A percentile compares a stretch with the other conserved stretches of the same genome.
These are phyloP conservation scores for Sphyrna mokarran DNA, from an alignment of 2,113 vertebrate genomes.

Conservation along the genomic window DNA sequence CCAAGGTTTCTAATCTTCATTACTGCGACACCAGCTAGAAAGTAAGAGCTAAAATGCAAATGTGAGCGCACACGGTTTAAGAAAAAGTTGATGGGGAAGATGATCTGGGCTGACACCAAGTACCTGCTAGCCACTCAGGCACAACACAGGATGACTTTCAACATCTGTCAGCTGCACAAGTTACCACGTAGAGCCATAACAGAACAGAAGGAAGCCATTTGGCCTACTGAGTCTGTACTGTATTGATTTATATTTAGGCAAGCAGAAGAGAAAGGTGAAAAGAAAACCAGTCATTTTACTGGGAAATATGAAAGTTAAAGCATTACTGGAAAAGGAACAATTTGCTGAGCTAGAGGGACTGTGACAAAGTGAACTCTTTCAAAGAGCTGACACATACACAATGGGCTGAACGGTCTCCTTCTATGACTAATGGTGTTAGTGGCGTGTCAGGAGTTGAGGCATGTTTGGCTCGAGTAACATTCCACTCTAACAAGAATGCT, in stretches of 20 bases:
- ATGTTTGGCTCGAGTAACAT: background rate
- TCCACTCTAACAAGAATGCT: background rate
- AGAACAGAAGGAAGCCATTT: background rate
- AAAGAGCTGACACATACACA: background rate
- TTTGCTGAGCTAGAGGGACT: background rate
- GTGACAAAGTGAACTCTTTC: background rate
- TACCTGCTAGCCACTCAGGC: background rate
- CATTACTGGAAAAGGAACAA: background rate
- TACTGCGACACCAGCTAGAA: background rate
- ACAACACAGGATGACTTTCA: background rate
- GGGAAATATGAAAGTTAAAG: background rate
- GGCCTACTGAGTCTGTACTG: background rate
- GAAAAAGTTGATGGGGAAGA: background rate
- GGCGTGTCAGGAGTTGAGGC: background rate
- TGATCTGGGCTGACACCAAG: background rate
- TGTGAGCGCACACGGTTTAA: background rate
- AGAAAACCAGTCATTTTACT: background rate
- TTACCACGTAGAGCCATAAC: background rate
- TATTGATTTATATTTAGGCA: background rate
- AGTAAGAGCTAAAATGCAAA: background rate
- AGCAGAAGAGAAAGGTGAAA: background rate
- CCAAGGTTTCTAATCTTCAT: background rate
- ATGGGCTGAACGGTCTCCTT: background rate
- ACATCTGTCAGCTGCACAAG: background rate
- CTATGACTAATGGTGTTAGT: background rate